Base-by-base conservation (phyloP, 2,888 invertebrate genomes). In the Laothoe populi region DNA sequence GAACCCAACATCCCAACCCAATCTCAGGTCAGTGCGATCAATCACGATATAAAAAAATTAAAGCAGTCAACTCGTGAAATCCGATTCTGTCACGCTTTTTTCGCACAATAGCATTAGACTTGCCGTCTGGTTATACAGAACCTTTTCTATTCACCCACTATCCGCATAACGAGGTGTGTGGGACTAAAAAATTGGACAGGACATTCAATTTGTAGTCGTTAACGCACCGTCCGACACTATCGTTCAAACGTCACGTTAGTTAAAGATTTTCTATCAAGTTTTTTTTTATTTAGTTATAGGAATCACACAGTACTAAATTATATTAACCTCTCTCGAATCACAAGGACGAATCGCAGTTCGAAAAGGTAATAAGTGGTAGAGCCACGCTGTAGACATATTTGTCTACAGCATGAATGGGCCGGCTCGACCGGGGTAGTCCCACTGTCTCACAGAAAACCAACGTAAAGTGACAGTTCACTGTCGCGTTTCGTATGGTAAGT, bases 201-300 rank as follows among this genome's bases (percentile, higher is more conserved):
- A 84, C 78, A 79, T 88, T 87, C 85, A 86, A 88, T 88, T 87
- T 85, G 78, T 81, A 76, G 77, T 81, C 73, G 81, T 82, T 84
- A 83, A 78, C 72, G 75, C 78, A 71, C 74, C 79, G 83, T 79
- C 77, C 70, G 66, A 66, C 64, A 57, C 75, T 71, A 75, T 86
- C 87, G 86, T 88, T 75, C 75, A 73, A 74, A 68, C 70, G 79
- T 82, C 82, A 80, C 75, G 79, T 66, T 62, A 67, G 67, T 64
- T 69, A 68, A 71, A 63, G 62, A 67, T 64, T 42, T 60, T 62
- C 19, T 38, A 53, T 35, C 53, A 26, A n/a, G 24, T 10, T 0
- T 10, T 0, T 4, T 35, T 19, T 35, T 35, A 35, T 53, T 53
- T 49, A 16, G 16, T 19, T n/a, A n/a, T n/a, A n/a, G n/a, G n/a